Base-by-base conservation (phyloP, 2,797 vertebrate species). In the Tarsius wallacei region DNA sequence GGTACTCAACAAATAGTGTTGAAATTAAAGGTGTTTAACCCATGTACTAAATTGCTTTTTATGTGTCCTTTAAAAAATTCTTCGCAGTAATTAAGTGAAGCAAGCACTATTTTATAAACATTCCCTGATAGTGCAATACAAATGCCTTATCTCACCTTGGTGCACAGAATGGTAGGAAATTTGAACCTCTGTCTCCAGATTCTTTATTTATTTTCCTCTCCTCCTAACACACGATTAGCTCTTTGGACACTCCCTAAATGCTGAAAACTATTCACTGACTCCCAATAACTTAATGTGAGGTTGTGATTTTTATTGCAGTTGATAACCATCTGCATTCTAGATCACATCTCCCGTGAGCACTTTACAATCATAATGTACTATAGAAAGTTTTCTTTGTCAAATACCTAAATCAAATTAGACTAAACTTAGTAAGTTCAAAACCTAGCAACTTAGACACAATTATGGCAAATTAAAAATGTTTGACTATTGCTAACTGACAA, bases 321-420 rank as follows among this genome's bases (percentile, higher is more conserved):
- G 42, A 22, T 66, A 96, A 76, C 8, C 17, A 53, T 4, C 22
- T 82, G 13, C 5, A 66, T 90, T 78, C 57, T 81, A 26, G 8
- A 8, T 90, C 26, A 33, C 24, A 53, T 53, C 26, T 90, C 36
- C 59, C 9, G 9, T n/a, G 12, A 68, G 66, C 53, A 76, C 36
- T 87, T 96, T 91, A 63, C 31, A 81, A 82, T 2, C 16, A 66
- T 28, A 87, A 70, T 49, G 9, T 21, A 74, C 49, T 81, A 26
- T 87, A 16, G 55, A 55, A 66, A 36, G 8, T 87, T 94, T 87
- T 51, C 59, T 76, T 84, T 82, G 55, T 51, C 61, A 91, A 90
- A 70, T 77, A n/a, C 13, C 13, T 91, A 55, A 87, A 53, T 57
- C 11, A 53, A 53, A 57, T 59, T 66, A 74, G 10, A 74, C 28